phyloP scores from a whole-genome alignment of 2,888 invertebrate genomes.

The Melanotus villosus region DNA sequence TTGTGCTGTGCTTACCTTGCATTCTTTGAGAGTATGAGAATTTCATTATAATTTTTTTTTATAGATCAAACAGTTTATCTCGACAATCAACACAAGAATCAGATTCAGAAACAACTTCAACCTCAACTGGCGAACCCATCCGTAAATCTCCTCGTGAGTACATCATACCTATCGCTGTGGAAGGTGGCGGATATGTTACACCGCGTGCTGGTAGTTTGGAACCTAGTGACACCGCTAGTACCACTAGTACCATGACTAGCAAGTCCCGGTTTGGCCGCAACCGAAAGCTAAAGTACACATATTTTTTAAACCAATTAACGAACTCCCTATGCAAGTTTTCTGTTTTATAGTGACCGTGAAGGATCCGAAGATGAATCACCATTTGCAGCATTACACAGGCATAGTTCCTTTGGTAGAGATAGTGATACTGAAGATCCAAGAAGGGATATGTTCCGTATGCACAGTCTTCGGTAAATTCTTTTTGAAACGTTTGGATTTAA shows the following conservation, averaged over 20 bases:
- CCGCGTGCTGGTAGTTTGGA: slow-evolving; percentile 84
- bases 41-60: too few species aligned
- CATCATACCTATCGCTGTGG: slow-evolving; percentile 94
- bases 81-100: slow-evolving; percentile 80
- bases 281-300: slow-evolving; percentile 75
- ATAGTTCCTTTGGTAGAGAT: slow-evolving; percentile 72
- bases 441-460: slow-evolving; percentile 72
- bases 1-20: too few species aligned
- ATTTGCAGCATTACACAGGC: slow-evolving; percentile 72
- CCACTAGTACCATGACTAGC: slow-evolving; percentile 71
- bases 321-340: slow-evolving; percentile 42
- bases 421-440: slow-evolving; percentile 74
- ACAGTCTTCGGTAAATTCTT: slow-evolving; percentile 74
- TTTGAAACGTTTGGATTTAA: neutral
- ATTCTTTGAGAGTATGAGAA: too few species aligned
- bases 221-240: slow-evolving; percentile 76
- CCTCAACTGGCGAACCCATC: slow-evolving; percentile 79
- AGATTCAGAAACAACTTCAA: slow-evolving; percentile 78
- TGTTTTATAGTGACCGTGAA: slow-evolving; percentile 77
- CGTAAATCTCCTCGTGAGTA: slow-evolving; percentile 92
- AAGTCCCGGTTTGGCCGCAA: slow-evolving; percentile 69
- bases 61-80: slow-evolving; percentile 68
- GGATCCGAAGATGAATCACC: slow-evolving; percentile 77
- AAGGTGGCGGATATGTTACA: slow-evolving; percentile 89
- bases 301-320: neutral